A percentile compares a stretch with the other conserved stretches of the same genome.
Evolutionary conservation across 1,140 invertebrate species (phyloP).

Genomic region (Diabrotica undecimpunctata): DNA sequence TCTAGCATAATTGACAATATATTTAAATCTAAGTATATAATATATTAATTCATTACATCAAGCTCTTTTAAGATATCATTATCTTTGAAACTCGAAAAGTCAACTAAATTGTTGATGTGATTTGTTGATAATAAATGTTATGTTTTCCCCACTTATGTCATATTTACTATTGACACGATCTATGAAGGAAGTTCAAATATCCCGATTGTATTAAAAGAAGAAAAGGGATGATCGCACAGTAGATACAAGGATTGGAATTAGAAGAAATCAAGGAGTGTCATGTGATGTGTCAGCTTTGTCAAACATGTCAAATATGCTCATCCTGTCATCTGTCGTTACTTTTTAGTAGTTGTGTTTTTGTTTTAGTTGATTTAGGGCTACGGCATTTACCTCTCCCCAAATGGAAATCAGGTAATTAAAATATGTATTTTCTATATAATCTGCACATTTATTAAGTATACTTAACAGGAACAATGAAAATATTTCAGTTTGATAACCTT

Average conservation of each 20-base stretch:
- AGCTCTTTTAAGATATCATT: too few species aligned
- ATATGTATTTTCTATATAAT: not conserved
- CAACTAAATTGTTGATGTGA: too few species aligned
- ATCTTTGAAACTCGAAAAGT: too few species aligned
- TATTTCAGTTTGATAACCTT: not conserved
- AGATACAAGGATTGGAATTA: not conserved
- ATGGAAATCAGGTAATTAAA: not conserved
- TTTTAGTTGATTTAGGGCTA: constrained; percentile 2
- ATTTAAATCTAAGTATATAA: not conserved
- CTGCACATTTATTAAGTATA: not conserved
- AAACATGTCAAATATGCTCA: not conserved
- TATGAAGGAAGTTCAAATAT: too few species aligned
- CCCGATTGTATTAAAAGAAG: too few species aligned
- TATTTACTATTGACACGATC: too few species aligned
- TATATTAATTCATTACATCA: too few species aligned
- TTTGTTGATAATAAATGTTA: too few species aligned
- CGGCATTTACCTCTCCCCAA: not conserved
- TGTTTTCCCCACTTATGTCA: too few species aligned
- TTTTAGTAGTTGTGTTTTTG: constrained; percentile 7
- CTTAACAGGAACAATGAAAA: not conserved
- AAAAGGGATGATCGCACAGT: too few species aligned
- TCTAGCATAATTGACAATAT: not conserved
- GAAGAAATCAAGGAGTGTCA: not conserved
- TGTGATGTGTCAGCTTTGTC: not conserved
- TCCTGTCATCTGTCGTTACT: not conserved